A percentile compares a stretch with the other conserved stretches of the same genome.
phyloP scores from a whole-genome alignment of 2,888 invertebrate genomes.

The Lepetodrilus schrolli region DNA sequence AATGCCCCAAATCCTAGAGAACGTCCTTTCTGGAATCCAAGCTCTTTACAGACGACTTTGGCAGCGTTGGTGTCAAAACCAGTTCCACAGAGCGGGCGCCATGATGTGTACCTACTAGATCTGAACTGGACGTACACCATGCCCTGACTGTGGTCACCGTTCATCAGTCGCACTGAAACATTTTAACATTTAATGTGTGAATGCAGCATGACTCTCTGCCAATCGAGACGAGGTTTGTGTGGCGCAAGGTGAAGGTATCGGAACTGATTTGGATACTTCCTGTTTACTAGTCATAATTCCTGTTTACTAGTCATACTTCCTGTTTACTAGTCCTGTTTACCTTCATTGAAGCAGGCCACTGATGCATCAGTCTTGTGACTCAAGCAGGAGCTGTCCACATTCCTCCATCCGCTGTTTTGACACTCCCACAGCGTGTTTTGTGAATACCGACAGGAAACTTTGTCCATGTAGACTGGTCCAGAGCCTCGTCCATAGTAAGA shows the following conservation, averaged over 20 bases:
- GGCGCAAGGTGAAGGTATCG: background rate
- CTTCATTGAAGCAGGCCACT: slow-evolving; percentile 57
- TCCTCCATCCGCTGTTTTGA: slow-evolving; percentile 53
- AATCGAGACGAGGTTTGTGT: background rate
- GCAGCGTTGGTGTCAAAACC: slow-evolving; percentile 60
- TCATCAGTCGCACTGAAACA: slow-evolving; percentile 50
- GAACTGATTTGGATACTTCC: background rate
- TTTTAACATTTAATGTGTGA: background rate
- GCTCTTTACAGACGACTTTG: slow-evolving; percentile 54
- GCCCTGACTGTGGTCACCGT: slow-evolving; percentile 59
- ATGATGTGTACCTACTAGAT: slow-evolving; percentile 48
- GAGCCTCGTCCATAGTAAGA: slow-evolving; percentile 51
- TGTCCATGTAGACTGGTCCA: slow-evolving; percentile 56
- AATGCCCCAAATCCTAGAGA: slow-evolving; percentile 56
- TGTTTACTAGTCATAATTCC: too few relatives aligned
- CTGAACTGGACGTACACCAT: slow-evolving; percentile 53
- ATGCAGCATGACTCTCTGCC: background rate
- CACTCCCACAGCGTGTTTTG: slow-evolving; percentile 52
- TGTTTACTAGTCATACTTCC: too few relatives aligned
- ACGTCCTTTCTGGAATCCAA: slow-evolving; percentile 51
- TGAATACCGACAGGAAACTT: slow-evolving; percentile 54
- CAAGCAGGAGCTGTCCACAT: slow-evolving; percentile 44
- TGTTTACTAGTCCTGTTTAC: too few relatives aligned
- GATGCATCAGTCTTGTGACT: slow-evolving; percentile 56
- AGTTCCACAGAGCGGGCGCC: slow-evolving; percentile 61